phyloP scores from a whole-genome alignment of 2,797 vertebrate species.

The Thalassophryne amazonica region DNA sequence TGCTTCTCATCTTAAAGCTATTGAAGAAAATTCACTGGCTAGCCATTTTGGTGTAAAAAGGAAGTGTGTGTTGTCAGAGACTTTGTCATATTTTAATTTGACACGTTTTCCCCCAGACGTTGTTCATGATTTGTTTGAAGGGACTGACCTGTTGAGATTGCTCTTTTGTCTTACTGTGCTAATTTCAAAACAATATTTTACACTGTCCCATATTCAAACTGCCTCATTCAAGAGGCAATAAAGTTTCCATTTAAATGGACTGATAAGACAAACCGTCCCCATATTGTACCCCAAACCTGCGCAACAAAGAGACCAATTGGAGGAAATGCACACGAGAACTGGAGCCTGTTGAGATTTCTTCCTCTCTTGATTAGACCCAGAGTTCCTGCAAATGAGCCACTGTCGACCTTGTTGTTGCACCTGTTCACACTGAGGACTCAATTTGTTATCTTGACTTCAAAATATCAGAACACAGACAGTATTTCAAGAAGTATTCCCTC shows the following conservation, averaged over 20 bases:
- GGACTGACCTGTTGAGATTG: too few relatives aligned
- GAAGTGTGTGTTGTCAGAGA: too few relatives aligned
- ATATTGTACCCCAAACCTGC: slow-evolving; percentile 2
- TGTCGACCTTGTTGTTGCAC: slow-evolving; percentile 10
- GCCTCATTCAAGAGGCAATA: too few relatives aligned
- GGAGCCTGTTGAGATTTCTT: neutral
- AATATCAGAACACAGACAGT: neutral
- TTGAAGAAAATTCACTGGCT: too few relatives aligned
- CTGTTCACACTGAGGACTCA: neutral
- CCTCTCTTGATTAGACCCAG: slow-evolving; percentile 24
- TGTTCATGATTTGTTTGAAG: too few relatives aligned
- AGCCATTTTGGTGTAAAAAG: too few relatives aligned
- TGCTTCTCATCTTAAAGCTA: too few relatives aligned
- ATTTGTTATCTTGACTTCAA: slow-evolving; percentile 7
- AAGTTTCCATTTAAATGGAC: neutral
- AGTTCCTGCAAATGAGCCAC: slow-evolving; percentile 19
- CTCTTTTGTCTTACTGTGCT: too few relatives aligned
- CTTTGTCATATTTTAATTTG: too few relatives aligned
- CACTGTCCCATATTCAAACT: too few relatives aligned
- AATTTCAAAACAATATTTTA: too few relatives aligned
- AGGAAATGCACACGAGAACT: slow-evolving; percentile 18
- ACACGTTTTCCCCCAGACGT: too few relatives aligned
- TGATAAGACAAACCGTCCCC: slow-evolving; percentile 19
- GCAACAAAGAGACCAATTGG: neutral
- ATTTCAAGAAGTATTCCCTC: neutral